A percentile compares a stretch with the other conserved stretches of the same genome.
Evolutionary conservation across 2,113 vertebrate genomes (phyloP).

Genomic region (Balaeniceps rex): DNA sequence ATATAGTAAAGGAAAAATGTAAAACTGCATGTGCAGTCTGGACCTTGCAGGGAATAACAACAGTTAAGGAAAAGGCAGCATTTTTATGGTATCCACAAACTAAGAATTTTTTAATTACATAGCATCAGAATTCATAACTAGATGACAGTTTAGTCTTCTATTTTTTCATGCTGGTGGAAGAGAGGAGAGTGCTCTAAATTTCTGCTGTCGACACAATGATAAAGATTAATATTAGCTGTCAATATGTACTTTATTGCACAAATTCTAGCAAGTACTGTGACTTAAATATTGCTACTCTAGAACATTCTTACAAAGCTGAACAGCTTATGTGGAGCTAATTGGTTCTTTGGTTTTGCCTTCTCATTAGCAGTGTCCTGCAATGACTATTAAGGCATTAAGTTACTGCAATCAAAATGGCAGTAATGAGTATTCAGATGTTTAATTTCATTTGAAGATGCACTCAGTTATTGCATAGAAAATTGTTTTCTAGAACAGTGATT

Average conservation of each 20-base stretch:
- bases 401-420: background rate
- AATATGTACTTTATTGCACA: background rate
- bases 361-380: background rate
- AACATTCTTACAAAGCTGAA: background rate
- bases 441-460: background rate
- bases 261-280: background rate
- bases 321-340: background rate
- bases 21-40: background rate
- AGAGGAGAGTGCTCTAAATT: background rate
- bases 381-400: background rate
- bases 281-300: background rate
- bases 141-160: background rate
- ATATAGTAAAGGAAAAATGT: background rate
- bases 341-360: background rate
- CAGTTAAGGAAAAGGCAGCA: background rate
- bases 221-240: background rate
- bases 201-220: background rate
- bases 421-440: background rate
- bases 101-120: background rate
- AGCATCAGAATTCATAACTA: background rate
- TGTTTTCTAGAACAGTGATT: background rate
- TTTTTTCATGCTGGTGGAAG: background rate
- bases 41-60: background rate
- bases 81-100: background rate
- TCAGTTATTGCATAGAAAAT: background rate